phyloP scores from a whole-genome alignment of 2,888 invertebrate genomes.

The Reticulitermes lucifugus region DNA sequence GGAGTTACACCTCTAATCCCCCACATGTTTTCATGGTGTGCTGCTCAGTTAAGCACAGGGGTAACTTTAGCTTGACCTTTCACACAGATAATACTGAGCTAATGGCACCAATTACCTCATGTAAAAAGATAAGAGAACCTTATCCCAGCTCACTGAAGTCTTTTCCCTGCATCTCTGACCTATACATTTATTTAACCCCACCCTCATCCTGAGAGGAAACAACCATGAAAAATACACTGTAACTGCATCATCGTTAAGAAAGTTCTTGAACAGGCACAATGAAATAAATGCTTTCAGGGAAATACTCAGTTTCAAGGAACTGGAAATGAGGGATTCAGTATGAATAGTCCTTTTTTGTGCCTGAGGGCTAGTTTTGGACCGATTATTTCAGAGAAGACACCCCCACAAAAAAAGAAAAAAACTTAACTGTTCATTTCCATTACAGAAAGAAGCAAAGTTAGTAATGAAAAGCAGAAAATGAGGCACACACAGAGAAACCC shows the following conservation, averaged over 20 bases:
- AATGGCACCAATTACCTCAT: no score
- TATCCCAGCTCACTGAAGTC: no score
- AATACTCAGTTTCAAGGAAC: neutral
- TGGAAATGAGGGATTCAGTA: neutral
- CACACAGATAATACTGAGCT: no score
- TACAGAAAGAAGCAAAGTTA: conserved; percentile 40
- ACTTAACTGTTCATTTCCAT: conserved; percentile 9
- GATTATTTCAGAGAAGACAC: neutral
- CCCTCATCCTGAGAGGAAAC: neutral
- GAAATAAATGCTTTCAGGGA: conserved; percentile 34
- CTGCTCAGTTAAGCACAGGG: no score
- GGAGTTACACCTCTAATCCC: no score
- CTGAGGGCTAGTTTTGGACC: neutral
- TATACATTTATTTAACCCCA: neutral
- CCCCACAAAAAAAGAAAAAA: neutral
- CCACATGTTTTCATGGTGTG: no score
- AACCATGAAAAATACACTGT: neutral
- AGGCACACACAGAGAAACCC: conserved; percentile 55
- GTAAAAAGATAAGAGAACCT: neutral
- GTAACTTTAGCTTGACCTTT: no score
- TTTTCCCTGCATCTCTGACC: no score
- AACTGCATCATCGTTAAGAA: neutral
- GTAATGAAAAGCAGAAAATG: conserved; percentile 42
- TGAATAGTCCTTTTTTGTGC: neutral
- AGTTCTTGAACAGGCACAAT: conserved; percentile 8